Conservation (phyloP, 2,797 vertebrate species). For the Toxotes lorentzi region DNA sequence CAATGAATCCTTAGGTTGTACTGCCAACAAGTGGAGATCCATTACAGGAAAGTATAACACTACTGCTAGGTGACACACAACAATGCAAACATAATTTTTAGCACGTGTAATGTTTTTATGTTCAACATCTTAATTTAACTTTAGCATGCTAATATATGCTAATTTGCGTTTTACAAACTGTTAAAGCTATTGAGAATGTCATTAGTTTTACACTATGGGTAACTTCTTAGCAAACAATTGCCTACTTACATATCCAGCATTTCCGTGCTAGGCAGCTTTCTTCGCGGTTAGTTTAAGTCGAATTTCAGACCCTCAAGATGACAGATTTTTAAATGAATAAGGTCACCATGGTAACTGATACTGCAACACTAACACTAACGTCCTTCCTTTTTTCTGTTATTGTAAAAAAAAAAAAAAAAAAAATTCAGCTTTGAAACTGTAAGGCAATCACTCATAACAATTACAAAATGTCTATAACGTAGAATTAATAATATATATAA, state of each 20-base stretch:
- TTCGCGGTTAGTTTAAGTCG: no score
- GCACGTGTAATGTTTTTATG: background rate
- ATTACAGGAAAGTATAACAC: no score
- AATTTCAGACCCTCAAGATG: background rate
- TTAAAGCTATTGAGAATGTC: background rate
- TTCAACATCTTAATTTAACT: background rate
- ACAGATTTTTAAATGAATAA: background rate
- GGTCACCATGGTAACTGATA: constrained; percentile 5
- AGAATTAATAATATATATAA: no score
- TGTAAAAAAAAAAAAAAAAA: no score
- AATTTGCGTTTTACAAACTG: no score
- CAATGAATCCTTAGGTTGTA: no score
- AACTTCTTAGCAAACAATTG: background rate
- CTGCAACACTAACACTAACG: background rate
- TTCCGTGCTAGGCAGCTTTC: background rate
- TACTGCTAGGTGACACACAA: no score
- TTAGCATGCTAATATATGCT: background rate
- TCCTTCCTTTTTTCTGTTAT: no score
- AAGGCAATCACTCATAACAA: no score
- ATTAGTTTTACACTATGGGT: background rate
- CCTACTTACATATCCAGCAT: background rate
- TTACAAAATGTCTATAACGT: no score
- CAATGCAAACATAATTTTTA: background rate
- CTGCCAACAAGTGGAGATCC: no score
- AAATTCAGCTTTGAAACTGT: no score